Evolutionary conservation across 2,797 vertebrate species (phyloP), one percentile per base, ranked within the genome.

Genomic region (Lithobates sylvaticus): DNA sequence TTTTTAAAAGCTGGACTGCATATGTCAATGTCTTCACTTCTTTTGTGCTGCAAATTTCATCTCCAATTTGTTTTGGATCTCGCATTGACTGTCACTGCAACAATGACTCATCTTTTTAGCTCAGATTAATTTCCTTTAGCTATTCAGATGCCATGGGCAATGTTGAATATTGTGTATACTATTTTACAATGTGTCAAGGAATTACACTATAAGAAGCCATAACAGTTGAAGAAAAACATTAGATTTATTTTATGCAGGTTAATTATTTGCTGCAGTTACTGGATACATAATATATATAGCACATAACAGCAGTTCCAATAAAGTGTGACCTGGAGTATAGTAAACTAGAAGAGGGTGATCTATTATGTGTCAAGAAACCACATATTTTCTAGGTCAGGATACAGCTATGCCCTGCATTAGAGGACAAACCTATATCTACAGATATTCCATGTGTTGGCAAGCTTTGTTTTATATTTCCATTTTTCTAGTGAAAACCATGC

Each of bases 31-130:
- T 90, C 90, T 89, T 89, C 86, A 91, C 90, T 89, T 85, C 89
- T 93, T 87, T 88, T 94, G 89, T 93, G 71, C 90, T 89, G 87
- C 88, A 91, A 95, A 93, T 93, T 93, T 90, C 86, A 90, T 89
- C 86, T 93, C 88, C 88, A 84, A 34, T 92, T 94, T 91, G 88
- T 91, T 94, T 92, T 74, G 77, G 88, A 90, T 94, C 93, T 84
- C 5, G 1, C 88, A 83, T 78, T 68, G 83, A 76, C 82, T 90
- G 88, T 93, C 91, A 92, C 70, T 87, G 88, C 12, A 84, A 81
- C 78, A 88, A 36, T 90, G 89, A 92, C 85, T 93, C 89, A 92
- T 64, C 88, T 80, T 88, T 39, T 90, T 72, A 88, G 68, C 90
- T 91, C 89, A 86, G 78, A 89, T 83, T 83, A 91, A 89, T 89